Conservation (phyloP, 2,113 vertebrate species). For the Zosterops hypoxanthus region DNA sequence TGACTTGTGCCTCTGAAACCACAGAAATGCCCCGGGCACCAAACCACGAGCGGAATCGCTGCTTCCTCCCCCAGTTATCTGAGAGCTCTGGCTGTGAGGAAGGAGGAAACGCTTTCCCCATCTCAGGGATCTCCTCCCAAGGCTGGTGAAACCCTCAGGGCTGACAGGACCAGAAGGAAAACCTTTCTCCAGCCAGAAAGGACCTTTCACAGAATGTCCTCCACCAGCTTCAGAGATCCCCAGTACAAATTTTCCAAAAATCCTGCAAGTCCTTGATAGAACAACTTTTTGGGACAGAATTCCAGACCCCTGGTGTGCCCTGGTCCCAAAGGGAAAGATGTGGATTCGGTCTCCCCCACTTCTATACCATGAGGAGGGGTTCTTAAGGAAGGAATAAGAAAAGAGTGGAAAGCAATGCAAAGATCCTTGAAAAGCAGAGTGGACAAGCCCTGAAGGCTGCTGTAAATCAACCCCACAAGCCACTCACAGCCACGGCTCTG, state of each 20-base stretch:
- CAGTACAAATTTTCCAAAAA: not conserved
- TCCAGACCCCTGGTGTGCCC: rapidly evolving
- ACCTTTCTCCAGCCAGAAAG: not conserved
- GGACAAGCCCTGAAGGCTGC: not conserved
- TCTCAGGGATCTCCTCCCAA: not conserved
- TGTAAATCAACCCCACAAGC: rapidly evolving
- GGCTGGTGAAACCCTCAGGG: not conserved
- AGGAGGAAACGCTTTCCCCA: rapidly evolving
- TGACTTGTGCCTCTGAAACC: not conserved
- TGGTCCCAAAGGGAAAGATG: rapidly evolving
- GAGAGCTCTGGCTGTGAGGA: rapidly evolving
- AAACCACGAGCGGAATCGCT: not conserved
- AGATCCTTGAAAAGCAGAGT: not conserved
- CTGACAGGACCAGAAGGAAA: not conserved
- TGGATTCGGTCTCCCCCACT: not conserved
- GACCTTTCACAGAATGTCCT: not conserved
- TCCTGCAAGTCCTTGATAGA: rapidly evolving
- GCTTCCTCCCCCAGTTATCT: rapidly evolving
- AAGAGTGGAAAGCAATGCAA: not conserved
- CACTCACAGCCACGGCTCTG: rapidly evolving
- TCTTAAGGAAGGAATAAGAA: not conserved
- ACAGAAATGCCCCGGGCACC: not conserved
- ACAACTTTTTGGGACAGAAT: rapidly evolving
- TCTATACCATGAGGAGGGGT: rapidly evolving
- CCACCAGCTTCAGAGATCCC: not conserved